phyloP scores from a whole-genome alignment of 1,140 invertebrate genomes.

The Semibalanus balanoides region DNA sequence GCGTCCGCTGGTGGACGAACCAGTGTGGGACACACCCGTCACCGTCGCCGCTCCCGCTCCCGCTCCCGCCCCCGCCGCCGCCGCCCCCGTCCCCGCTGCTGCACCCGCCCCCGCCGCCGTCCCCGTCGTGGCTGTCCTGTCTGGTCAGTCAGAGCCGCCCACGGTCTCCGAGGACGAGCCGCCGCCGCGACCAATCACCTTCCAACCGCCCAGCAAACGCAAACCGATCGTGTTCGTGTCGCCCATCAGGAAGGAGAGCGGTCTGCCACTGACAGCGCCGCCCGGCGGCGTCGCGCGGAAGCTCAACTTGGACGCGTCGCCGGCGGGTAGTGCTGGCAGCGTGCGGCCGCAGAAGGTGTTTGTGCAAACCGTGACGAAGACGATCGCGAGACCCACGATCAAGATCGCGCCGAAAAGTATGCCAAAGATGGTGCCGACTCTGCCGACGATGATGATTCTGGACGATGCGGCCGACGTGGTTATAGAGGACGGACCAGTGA shows the following conservation, averaged over 20 bases:
- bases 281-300: background rate
- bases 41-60: no score
- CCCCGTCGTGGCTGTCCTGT: no score
- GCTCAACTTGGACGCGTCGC: background rate
- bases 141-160: background rate
- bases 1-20: no score
- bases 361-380: background rate
- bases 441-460: background rate
- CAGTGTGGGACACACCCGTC: no score
- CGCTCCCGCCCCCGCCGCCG: no score
- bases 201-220: background rate
- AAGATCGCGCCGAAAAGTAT: no score
- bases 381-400: no score
- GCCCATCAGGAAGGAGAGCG: background rate
- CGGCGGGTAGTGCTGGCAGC: no score
- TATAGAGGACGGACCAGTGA: background rate
- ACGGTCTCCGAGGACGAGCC: background rate
- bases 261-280: no score
- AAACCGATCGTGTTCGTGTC: background rate
- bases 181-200: background rate
- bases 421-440: background rate
- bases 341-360: background rate
- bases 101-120: no score
- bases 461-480: background rate
- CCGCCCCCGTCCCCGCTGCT: no score